Evolutionary conservation across 2,113 vertebrate genomes (phyloP).

Genomic region (Parotia lawesii): DNA sequence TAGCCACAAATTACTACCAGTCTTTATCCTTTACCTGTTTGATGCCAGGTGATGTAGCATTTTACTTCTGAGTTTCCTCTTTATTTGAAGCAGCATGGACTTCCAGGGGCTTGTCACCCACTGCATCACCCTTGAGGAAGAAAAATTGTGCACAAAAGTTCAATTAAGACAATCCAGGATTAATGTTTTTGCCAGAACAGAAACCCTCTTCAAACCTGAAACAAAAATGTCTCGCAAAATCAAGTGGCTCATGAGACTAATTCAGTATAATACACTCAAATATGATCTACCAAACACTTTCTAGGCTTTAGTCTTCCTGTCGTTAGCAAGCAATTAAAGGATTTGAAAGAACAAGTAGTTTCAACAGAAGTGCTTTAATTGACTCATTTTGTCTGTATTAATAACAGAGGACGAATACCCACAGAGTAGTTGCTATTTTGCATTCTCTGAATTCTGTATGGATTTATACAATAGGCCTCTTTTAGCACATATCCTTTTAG

Average conservation of each 20-base stretch:
- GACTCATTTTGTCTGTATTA: slow-evolving; percentile 33
- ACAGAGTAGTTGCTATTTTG: not conserved
- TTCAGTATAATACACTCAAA: not conserved
- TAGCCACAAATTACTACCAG: not conserved
- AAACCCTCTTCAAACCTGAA: slow-evolving; percentile 10
- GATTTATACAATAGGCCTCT: slow-evolving; percentile 47
- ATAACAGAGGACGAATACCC: slow-evolving; percentile 27
- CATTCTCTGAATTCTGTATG: slow-evolving; percentile 30
- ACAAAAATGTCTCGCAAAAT: not conserved
- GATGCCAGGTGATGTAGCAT: not conserved
- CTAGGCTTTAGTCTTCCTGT: not conserved
- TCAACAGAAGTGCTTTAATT: slow-evolving; percentile 37
- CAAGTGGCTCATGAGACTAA: not conserved
- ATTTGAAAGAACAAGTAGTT: slow-evolving; percentile 14
- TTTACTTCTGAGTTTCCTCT: slow-evolving; percentile 61
- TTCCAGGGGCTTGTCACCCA: slow-evolving; percentile 42
- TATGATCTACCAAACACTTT: not conserved
- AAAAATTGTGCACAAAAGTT: not conserved
- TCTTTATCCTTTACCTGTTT: slow-evolving; percentile 67
- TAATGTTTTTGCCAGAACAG: not conserved
- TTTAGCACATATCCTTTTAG: not conserved
- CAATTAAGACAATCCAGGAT: not conserved
- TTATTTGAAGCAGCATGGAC: slow-evolving; percentile 8
- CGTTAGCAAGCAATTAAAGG: slow-evolving; percentile 5
- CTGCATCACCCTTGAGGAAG: slow-evolving; percentile 20